A percentile compares a stretch with the other conserved stretches of the same genome.
Conservation (phyloP, 2,888 invertebrate species). For the Salpingus planirostris region DNA sequence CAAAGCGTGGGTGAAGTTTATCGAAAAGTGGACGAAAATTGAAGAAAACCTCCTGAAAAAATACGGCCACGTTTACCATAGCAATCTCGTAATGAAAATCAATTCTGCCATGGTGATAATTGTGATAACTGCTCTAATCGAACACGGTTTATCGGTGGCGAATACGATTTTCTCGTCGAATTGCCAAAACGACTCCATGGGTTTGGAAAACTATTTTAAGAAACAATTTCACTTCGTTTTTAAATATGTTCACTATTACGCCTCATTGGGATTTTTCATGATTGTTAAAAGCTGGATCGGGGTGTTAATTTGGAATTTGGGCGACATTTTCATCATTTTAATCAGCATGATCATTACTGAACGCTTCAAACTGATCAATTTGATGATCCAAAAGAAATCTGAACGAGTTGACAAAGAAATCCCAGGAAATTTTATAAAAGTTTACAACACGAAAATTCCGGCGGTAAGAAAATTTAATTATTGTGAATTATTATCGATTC, state of each 20-base stretch:
- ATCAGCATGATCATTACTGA: slow-evolving; percentile 57
- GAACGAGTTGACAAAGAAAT: background rate
- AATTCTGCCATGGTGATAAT: slow-evolving; percentile 6
- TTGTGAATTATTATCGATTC: background rate
- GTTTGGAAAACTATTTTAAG: slow-evolving; percentile 14
- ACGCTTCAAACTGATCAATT: slow-evolving; percentile 46
- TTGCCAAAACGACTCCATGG: slow-evolving; percentile 13
- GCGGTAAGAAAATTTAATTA: slow-evolving; percentile 4
- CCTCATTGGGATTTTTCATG: too few species aligned
- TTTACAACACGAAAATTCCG: slow-evolving; percentile 2
- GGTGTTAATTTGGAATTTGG: slow-evolving; percentile 57
- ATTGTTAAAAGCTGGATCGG: slow-evolving; percentile 11
- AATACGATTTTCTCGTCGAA: slow-evolving; percentile 11
- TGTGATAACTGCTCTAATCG: slow-evolving; percentile 15
- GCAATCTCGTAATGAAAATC: slow-evolving; percentile 11
- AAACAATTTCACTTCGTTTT: slow-evolving; percentile 19
- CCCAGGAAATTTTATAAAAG: slow-evolving; percentile 3
- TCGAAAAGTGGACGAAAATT: slow-evolving; percentile 8
- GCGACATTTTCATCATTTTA: slow-evolving; percentile 60
- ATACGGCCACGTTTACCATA: slow-evolving; percentile 7
- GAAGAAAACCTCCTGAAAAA: slow-evolving; percentile 12
- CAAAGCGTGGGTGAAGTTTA: slow-evolving; percentile 17
- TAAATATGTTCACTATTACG: slow-evolving; percentile 12
- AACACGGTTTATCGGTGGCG: slow-evolving; percentile 15
- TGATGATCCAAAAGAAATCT: slow-evolving; percentile 3